Conservation (phyloP, 2,797 vertebrate genomes). For the Megalops cyprinoides region DNA sequence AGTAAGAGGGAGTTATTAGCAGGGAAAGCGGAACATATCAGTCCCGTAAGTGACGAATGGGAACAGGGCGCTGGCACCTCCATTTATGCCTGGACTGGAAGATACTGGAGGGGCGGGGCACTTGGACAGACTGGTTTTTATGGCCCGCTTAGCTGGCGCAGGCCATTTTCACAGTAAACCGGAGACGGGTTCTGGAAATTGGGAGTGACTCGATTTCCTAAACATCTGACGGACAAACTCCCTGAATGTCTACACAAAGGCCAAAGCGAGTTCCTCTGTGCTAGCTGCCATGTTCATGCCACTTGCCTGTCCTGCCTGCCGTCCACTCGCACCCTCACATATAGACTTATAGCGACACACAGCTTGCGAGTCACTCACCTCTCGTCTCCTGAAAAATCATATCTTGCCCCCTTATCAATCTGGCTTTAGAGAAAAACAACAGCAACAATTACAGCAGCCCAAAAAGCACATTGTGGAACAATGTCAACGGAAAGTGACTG, state of each 20-base stretch:
- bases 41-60: too few relatives aligned
- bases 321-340: slow-evolving; percentile 25
- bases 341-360: slow-evolving; percentile 58
- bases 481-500: slow-evolving; percentile 9
- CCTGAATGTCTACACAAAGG: neutral
- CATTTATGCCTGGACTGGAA: neutral
- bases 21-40: neutral
- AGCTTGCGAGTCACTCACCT: slow-evolving; percentile 71
- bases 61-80: neutral
- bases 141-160: neutral
- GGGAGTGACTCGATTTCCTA: neutral
- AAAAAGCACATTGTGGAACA: slow-evolving; percentile 49
- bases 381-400: slow-evolving; percentile 74
- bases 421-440: slow-evolving; percentile 77
- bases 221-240: neutral
- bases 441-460: slow-evolving; percentile 69
- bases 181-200: neutral
- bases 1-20: neutral
- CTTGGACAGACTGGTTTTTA: neutral
- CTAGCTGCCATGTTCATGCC: neutral
- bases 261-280: neutral
- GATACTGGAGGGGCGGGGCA: neutral
- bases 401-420: slow-evolving; percentile 77
- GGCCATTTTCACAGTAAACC: neutral
- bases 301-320: neutral